Conservation (phyloP, 2,797 vertebrate genomes). For the Trachurus trachurus region DNA sequence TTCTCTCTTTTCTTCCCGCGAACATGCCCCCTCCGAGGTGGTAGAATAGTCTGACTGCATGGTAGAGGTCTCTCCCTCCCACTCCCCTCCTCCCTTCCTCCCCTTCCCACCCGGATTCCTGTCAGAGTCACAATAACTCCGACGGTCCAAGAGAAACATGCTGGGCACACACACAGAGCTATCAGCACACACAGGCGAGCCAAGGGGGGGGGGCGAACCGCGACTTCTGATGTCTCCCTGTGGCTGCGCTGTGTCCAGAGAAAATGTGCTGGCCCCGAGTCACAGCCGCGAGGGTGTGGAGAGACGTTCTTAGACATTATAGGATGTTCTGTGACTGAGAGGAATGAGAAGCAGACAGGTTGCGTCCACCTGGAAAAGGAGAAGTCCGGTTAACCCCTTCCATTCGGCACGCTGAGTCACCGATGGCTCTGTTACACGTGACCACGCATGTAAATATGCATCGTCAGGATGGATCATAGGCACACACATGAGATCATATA, state of each 20-base stretch:
- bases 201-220: conserved; percentile 5
- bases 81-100: too few species aligned
- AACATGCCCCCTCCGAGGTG: conserved; percentile 76
- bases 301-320: conserved; percentile 44
- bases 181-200: conserved; percentile 29
- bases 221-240: conserved; percentile 57
- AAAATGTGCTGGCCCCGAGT: conserved; percentile 47
- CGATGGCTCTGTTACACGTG: neutral
- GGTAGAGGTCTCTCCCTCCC: conserved; percentile 75
- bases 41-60: conserved; percentile 77
- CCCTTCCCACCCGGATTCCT: conserved; percentile 36
- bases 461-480: neutral
- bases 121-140: conserved; percentile 38
- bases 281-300: conserved; percentile 34
- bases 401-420: neutral
- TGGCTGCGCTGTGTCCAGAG: conserved; percentile 49
- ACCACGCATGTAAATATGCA: neutral
- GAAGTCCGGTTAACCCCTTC: neutral
- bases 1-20: conserved; percentile 73
- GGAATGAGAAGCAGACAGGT: neutral
- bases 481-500: neutral
- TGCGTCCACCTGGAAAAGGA: neutral
- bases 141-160: conserved; percentile 39
- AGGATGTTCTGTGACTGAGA: conserved; percentile 22
- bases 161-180: conserved; percentile 42